Evolutionary conservation across 2,113 vertebrate species (phyloP), one percentile per base, ranked within the genome.

Genomic region (Notothenia rossii): DNA sequence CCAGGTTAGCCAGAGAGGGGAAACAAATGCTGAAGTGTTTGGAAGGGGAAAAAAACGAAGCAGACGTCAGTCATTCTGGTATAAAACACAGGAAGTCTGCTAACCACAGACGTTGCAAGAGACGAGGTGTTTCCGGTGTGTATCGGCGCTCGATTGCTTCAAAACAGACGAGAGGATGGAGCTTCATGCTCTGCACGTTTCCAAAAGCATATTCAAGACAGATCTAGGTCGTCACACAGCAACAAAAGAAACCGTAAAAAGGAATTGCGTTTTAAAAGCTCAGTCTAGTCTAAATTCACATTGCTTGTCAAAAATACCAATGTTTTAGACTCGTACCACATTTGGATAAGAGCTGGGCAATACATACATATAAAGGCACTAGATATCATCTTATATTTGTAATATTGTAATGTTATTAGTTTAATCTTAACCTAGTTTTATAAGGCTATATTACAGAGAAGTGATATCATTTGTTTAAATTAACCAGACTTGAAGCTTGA

Each of bases 31-130:
- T 61, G 0, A 51, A 12, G 14, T 50, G 43, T 65, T 77, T 60
- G 2, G 7, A 33, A 29, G 29, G 0, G 4, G 1, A 5, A 25
- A 63, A 84, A 29, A 73, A 56, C 15, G n/a, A 14, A 49, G 17
- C 66, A 81, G 69, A 72, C 51, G 2, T 67, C 51, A 53, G 77
- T 81, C 75, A 0, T 29, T 58, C 46, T 75, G 55, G 45, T 10
- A 68, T 69, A 13, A 72, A 53, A 68, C 33, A 82, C 80, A 91
- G 91, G 91, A 92, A 90, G 79, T 33, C 13, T 48, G 85, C 85
- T 11, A 58, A 90, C 90, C 91, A 86, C 89, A 90, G 72, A 68
- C 12, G 4, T 60, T 82, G 68, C 76, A 86, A 63, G 10, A 81
- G 59, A 72, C 55, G 22, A 1, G 0, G 40, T 2, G 69, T 76